Evolutionary conservation across 2,888 invertebrate species (phyloP), one percentile per base, ranked within the genome.

Genomic region (Pollenia angustigena): DNA sequence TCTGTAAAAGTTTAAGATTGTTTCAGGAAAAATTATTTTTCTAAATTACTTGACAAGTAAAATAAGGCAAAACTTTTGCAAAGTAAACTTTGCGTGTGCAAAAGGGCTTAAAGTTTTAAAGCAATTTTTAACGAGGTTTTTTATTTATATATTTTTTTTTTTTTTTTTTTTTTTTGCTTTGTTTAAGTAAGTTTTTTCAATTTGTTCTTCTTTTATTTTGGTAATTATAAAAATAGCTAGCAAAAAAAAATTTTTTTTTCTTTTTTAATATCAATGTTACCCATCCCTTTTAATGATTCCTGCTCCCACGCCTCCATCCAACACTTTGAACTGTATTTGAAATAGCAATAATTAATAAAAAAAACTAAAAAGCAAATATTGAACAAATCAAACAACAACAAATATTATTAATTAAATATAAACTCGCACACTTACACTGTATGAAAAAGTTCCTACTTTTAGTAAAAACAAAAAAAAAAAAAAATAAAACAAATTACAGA

Each of bases 381-480:
- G 4, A 78, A 56, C 4, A 71, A 14, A 58, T 58, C 4, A 54
- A 56, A 60, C 40, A 72, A 81, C 14, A 68, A 40, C 56, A 66
- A 68, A 66, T 11, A 62, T 32, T 58, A 32, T 32, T 32, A 80
- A 66, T 60, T 60, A 54, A 79, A 72, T 48, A 23, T 52, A 79
- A 64, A 83, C 84, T 87, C 84, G 81, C 84, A 84, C 81, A 84
- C 84, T 84, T 78, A 87, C 80, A 81, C 80, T 87, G 84, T 87
- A 87, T 84, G 81, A 84, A 81, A 87, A 84, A 87, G 87, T 87
- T 87, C 87, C 87, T 87, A 87, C 87, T 84, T 84, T 81, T 62
- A 76, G 69, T 69, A 76, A 82, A 75, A 69, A 64, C 40, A 62
- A 62, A 56, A 62, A 75, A 69, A 64, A 18, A 62, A 62, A 56